Conservation (phyloP, 64 coral and sea anemone species). For the Catalaphyllia jardinei region DNA sequence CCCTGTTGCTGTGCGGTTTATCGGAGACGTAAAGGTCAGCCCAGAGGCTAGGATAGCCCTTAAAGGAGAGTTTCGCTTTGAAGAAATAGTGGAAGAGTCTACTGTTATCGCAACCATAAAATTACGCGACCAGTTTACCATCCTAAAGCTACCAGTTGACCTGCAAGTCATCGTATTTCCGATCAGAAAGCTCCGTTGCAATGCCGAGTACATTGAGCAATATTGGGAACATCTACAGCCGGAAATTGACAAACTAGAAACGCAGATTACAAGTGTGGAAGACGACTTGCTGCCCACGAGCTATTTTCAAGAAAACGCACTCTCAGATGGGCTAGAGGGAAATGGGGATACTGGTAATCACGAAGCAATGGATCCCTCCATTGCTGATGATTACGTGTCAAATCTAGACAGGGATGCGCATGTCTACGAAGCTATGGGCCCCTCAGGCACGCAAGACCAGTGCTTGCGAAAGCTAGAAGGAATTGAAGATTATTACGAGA, state of each 20-base stretch:
- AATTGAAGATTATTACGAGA: not conserved
- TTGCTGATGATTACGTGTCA: not conserved
- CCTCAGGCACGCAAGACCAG: not conserved
- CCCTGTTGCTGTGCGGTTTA: constrained; percentile 2
- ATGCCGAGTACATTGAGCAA: not conserved
- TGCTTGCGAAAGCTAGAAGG: not conserved
- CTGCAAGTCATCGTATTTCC: not conserved
- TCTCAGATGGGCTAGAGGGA: not conserved
- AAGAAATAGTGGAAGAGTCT: not conserved
- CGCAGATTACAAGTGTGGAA: not conserved
- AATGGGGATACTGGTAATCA: not conserved
- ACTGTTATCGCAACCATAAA: not conserved
- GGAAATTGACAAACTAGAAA: not conserved
- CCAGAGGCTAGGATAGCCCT: not conserved
- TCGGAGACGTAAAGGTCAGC: not conserved
- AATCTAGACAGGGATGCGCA: not conserved
- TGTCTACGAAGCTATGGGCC: not conserved
- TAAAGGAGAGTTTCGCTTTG: not conserved
- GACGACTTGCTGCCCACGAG: not conserved
- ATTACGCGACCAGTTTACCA: not conserved
- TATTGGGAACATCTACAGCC: not conserved
- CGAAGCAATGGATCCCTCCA: not conserved
- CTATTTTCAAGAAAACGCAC: not conserved
- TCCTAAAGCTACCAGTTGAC: not conserved
- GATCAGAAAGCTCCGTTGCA: not conserved